phyloP scores from a whole-genome alignment of 1,140 invertebrate species.

The Gryllus bimaculatus region DNA sequence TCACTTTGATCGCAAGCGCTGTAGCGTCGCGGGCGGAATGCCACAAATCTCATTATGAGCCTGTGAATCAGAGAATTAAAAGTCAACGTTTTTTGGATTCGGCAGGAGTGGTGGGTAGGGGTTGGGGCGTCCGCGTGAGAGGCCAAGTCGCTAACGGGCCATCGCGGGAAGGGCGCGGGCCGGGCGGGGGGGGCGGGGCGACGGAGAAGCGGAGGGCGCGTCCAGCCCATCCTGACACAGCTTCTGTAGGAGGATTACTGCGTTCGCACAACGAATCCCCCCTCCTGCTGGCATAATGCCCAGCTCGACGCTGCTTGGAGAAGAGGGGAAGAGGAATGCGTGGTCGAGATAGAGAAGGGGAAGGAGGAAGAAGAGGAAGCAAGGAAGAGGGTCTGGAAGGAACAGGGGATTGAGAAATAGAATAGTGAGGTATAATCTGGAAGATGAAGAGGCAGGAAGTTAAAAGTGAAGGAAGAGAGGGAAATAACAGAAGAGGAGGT shows the following conservation, averaged over 20 bases:
- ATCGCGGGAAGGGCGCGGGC: too few relatives aligned
- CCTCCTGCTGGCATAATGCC: constrained; percentile 7
- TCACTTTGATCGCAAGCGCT: neutral
- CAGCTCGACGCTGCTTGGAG: neutral
- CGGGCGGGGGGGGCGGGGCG: too few relatives aligned
- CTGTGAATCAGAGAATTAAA: constrained; percentile 16
- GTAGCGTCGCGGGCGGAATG: neutral
- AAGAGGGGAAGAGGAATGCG: neutral
- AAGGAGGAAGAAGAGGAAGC: neutral
- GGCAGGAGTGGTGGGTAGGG: neutral
- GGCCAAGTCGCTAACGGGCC: too few relatives aligned
- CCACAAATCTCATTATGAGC: constrained; percentile 17
- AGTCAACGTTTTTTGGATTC: constrained; percentile 9
- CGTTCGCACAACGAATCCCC: constrained; percentile 6
- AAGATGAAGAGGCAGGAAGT: neutral
- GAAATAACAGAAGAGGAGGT: neutral
- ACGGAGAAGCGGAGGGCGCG: neutral
- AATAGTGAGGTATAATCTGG: neutral
- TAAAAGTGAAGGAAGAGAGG: neutral
- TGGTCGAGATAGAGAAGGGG: neutral
- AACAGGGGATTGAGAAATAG: neutral
- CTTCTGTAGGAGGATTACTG: constrained; percentile 14
- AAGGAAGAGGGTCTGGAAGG: neutral
- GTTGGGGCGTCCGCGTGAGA: too few relatives aligned
- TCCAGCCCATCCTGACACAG: constrained; percentile 7